phyloP scores from a whole-genome alignment of 2,113 vertebrate species.

The Gadus macrocephalus region DNA sequence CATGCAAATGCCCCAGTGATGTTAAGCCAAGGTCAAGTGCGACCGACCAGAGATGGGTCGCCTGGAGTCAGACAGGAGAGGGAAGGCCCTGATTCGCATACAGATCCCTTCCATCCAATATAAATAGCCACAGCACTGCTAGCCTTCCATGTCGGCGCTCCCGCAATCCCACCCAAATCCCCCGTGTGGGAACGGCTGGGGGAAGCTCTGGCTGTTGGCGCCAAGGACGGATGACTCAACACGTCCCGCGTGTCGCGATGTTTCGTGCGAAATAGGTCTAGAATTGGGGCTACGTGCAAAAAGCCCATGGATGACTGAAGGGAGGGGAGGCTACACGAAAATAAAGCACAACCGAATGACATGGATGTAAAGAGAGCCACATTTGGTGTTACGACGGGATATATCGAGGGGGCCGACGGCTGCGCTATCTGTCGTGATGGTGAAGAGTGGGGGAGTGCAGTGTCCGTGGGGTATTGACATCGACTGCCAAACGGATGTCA shows the following conservation, averaged over 20 bases:
- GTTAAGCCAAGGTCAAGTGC: slow-evolving; percentile 33
- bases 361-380: too few relatives aligned
- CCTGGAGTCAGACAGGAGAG: slow-evolving; percentile 20
- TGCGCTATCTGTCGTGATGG: slow-evolving; percentile 9
- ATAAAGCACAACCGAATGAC: too few relatives aligned
- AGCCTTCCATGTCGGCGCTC: slow-evolving; percentile 17
- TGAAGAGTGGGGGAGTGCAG: slow-evolving; percentile 22
- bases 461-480: slow-evolving; percentile 9
- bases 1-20: slow-evolving; percentile 4
- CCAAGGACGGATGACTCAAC: slow-evolving; percentile 42
- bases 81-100: slow-evolving; percentile 22
- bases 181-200: slow-evolving; percentile 22
- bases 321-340: too few relatives aligned
- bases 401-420: slow-evolving; percentile 11
- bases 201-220: slow-evolving; percentile 48
- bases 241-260: slow-evolving; percentile 14
- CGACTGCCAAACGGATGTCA: slow-evolving; percentile 12
- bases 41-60: slow-evolving; percentile 4
- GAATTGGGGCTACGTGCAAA: too few relatives aligned
- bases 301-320: too few relatives aligned
- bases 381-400: background rate
- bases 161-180: slow-evolving; percentile 41
- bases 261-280: too few relatives aligned
- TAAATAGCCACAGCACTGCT: slow-evolving; percentile 32
- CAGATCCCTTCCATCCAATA: slow-evolving; percentile 34